Evolutionary conservation across 2,113 vertebrate genomes (phyloP), one percentile per base, ranked within the genome.

Genomic region (Agapornis roseicollis): DNA sequence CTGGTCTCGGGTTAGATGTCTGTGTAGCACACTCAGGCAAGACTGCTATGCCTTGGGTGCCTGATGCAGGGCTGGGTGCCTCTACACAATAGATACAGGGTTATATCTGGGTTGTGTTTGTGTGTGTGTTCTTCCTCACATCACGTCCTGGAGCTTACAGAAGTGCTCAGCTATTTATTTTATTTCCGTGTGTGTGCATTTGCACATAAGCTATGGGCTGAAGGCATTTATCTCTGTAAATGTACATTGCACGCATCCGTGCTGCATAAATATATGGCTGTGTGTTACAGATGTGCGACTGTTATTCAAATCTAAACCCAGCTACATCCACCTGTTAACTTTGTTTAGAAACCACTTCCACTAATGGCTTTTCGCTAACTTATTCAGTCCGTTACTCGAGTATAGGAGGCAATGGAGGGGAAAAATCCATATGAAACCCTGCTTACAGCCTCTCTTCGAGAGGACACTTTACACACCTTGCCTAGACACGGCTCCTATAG

Each of bases 251-350:
- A 20, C 44, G 73, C 73, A 55, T 52, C 29, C 37, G 33, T n/a
- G 88, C 90, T 19, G 68, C 85, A 53, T 6, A 47, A 74, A 88
- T 39, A 8, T 8, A 15, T 3, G 85, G 49, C 79, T 64, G 78
- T 27, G 81, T 42, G 3, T 89, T 84, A 53, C 31, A 89, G 91
- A 80, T 73, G 89, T 81, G 95, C 46, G 65, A 15, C 69, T 92
- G 83, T 42, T 65, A 88, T 81, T 90, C 94, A 41, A n/a, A 68
- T 52, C 85, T 74, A 55, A 86, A 96, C 78, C 61, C 96, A 71
- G 88, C 92, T 85, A 93, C 90, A 76, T 97, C 96, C 96, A 97
- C 96, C 96, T 97, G 96, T 97, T 97, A 97, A 95, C 96, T 96
- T 94, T 96, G 96, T 92, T 97, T 96, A 95, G 94, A 95, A 96